Conservation (phyloP, 2,888 invertebrate species). For the Noctuana brunneofusca region DNA sequence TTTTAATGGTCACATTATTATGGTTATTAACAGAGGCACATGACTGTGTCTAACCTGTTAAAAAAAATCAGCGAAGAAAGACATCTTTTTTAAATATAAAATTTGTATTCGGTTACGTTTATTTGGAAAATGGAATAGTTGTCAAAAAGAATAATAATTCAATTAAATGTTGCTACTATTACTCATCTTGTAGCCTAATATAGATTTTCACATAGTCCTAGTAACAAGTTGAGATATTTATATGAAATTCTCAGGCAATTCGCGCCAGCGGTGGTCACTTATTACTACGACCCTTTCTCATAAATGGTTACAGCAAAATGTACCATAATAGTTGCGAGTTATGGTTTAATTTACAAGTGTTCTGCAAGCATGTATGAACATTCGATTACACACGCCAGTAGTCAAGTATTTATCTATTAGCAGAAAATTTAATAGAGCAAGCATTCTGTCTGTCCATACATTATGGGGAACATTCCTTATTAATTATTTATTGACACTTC, state of each 20-base stretch:
- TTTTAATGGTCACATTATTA: conserved; percentile 64
- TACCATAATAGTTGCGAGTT: not conserved
- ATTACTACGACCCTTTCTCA: conserved; percentile 38
- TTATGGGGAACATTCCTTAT: conserved; percentile 58
- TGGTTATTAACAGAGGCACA: not conserved
- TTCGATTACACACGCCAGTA: conserved; percentile 75
- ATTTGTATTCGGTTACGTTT: too few species aligned
- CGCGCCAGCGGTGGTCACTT: conserved; percentile 43
- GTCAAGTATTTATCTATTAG: conserved; percentile 82
- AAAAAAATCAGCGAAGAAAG: too few species aligned
- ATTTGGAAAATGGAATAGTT: too few species aligned
- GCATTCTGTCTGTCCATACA: conserved; percentile 56
- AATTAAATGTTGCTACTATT: too few species aligned
- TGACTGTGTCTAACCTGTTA: too few species aligned
- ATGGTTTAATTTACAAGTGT: conserved; percentile 8
- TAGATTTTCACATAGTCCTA: conserved; percentile 12
- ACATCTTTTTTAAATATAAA: too few species aligned
- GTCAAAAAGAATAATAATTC: too few species aligned
- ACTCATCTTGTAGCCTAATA: not conserved
- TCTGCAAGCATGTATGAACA: conserved; percentile 62
- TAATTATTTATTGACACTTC: conserved; percentile 52
- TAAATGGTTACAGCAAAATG: conserved; percentile 7
- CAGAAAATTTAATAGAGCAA: conserved; percentile 70
- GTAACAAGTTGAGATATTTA: conserved; percentile 41
- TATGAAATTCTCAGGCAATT: conserved; percentile 42